Evolutionary conservation across 2,888 invertebrate genomes (phyloP).

Genomic region (Siphlonurus alternatus): DNA sequence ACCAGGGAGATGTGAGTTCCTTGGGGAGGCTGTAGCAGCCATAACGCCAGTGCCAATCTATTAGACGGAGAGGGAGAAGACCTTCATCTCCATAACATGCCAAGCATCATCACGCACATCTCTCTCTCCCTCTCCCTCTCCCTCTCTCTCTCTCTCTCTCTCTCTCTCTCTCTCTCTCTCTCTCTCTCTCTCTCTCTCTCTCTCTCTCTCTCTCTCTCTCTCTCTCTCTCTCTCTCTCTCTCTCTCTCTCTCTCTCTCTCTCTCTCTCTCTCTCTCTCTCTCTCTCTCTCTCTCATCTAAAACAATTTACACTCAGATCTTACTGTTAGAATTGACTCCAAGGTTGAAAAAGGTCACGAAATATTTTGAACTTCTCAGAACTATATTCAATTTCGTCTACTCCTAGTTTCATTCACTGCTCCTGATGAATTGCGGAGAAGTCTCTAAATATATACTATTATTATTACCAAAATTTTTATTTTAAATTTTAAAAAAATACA

Average conservation of each 20-base stretch:
- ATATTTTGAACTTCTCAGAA: no score
- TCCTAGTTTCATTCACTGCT: no score
- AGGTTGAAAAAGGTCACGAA: no score
- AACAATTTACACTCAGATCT: no score
- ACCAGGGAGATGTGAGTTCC: neutral
- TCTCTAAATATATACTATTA: no score
- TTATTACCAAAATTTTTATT: no score
- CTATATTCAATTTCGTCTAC: no score
- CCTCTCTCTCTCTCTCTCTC: neutral
- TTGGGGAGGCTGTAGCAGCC: neutral
- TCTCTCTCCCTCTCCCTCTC: neutral
- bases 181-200: conserved; percentile 2
- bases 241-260: neutral
- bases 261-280: neutral
- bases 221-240: neutral
- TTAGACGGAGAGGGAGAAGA: neutral
- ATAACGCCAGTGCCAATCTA: neutral
- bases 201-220: neutral
- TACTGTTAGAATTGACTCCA: no score
- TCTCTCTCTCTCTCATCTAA: conserved; percentile 4
- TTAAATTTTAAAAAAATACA: no score
- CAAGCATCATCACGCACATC: neutral
- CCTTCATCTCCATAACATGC: neutral
- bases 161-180: neutral
- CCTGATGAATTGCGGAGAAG: no score